A percentile compares a stretch with the other conserved stretches of the same genome.
These are phyloP conservation scores for Bombus soroeensis DNA, from an alignment of 1,140 invertebrate species.

Conservation along the genomic window DNA sequence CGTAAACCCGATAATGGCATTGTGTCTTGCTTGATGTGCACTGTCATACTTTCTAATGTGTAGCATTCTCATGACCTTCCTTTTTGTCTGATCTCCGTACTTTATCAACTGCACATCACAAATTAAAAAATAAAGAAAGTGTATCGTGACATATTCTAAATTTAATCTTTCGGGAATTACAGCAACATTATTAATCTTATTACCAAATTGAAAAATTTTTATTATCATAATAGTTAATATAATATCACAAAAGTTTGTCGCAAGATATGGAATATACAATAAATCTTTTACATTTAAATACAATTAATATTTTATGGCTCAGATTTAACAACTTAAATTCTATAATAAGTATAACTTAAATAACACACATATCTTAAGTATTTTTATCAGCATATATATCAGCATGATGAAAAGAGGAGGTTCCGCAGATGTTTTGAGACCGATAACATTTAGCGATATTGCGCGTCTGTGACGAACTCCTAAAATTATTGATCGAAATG, in stretches of 20 bases:
- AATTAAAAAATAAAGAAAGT: not conserved
- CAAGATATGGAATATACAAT: not conserved
- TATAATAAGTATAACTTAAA: not conserved
- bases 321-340: not conserved
- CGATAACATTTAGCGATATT: not conserved
- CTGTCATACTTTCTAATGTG: constrained; percentile 18
- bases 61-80: constrained; percentile 14
- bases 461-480: not conserved
- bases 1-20: constrained; percentile 20
- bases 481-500: not conserved
- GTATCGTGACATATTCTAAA: not conserved
- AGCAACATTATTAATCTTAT: not conserved
- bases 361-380: not conserved
- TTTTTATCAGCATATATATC: not conserved
- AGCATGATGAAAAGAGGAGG: not conserved
- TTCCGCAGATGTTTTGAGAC: not conserved
- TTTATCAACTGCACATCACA: too few species aligned
- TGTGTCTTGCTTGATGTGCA: not conserved
- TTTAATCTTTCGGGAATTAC: not conserved
- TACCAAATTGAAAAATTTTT: not conserved
- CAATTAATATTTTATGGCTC: not conserved
- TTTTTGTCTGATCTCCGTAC: not conserved
- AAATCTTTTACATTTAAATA: not conserved
- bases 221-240: not conserved
- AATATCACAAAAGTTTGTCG: not conserved